A percentile compares a stretch with the other conserved stretches of the same genome.
phyloP scores from a whole-genome alignment of 1,140 invertebrate genomes.

The Megathymus violae region DNA sequence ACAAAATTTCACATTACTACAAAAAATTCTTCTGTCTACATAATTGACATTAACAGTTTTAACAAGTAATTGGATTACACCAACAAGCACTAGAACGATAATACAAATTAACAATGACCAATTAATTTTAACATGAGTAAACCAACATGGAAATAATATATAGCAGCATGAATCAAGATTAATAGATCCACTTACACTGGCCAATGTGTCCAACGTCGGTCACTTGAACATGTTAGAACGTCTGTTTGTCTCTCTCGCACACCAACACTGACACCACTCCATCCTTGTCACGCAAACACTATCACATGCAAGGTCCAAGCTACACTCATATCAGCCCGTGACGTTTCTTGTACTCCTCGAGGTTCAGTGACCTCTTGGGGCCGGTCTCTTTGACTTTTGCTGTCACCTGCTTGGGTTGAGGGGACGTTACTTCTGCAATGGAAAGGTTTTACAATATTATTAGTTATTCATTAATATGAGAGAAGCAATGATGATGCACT shows the following conservation, averaged over 20 bases:
- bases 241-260: not conserved
- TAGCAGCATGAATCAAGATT: not conserved
- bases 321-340: constrained; percentile 93
- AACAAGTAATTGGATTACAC: too few relatives aligned
- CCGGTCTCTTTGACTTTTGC: constrained; percentile 90
- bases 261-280: constrained; percentile 14
- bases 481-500: too few relatives aligned
- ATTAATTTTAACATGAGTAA: too few relatives aligned
- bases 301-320: constrained; percentile 17
- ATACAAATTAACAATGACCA: too few relatives aligned
- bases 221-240: too few relatives aligned
- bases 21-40: too few relatives aligned
- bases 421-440: constrained; percentile 83
- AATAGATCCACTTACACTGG: not conserved
- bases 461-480: too few relatives aligned
- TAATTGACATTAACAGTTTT: too few relatives aligned
- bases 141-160: too few relatives aligned
- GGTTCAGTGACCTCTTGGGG: constrained; percentile 94
- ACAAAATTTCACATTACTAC: too few relatives aligned
- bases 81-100: too few relatives aligned
- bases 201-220: not conserved
- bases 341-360: constrained; percentile 98
- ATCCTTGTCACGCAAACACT: not conserved
- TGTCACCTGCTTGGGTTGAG: constrained; percentile 89
- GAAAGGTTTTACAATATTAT: too few relatives aligned